Percentiles rank a stretch among this genome's conserved stretches.
Evolutionary conservation across 2,888 invertebrate genomes (phyloP).

Genomic region (Agrotis puta): DNA sequence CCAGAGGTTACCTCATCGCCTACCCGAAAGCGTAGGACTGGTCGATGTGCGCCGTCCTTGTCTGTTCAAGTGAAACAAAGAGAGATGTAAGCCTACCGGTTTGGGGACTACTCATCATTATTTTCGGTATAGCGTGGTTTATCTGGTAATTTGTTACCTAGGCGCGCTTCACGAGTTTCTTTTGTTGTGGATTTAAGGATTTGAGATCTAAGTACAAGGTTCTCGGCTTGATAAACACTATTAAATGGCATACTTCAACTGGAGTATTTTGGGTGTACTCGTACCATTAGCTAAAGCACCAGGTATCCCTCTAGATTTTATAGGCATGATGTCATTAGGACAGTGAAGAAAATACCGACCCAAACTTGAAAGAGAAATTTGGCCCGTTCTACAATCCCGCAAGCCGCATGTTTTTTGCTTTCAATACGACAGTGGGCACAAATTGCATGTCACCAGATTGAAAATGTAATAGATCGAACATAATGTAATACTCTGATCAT

Average conservation of each 20-base stretch:
- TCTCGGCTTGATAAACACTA: neutral
- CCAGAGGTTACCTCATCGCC: slow-evolving; percentile 58
- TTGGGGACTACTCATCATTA: slow-evolving; percentile 63
- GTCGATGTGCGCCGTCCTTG: slow-evolving; percentile 24
- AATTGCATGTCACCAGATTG: neutral
- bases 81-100: slow-evolving; percentile 59
- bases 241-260: too few relatives aligned
- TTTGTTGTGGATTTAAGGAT: slow-evolving; percentile 8
- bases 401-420: too few relatives aligned
- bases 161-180: slow-evolving; percentile 21
- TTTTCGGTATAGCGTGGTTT: slow-evolving; percentile 57
- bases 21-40: slow-evolving; percentile 48
- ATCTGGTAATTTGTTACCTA: slow-evolving; percentile 55
- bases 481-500: neutral
- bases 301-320: neutral
- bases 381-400: too few relatives aligned
- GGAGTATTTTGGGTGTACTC: neutral
- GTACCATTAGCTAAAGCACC: neutral
- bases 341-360: neutral
- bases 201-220: too few relatives aligned
- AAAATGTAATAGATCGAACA: neutral
- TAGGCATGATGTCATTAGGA: neutral
- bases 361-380: neutral
- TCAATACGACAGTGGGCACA: neutral
- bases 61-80: slow-evolving; percentile 20